These are phyloP conservation scores for Petaurus breviceps DNA, from an alignment of 2,113 vertebrate genomes.

Conservation along the genomic window DNA sequence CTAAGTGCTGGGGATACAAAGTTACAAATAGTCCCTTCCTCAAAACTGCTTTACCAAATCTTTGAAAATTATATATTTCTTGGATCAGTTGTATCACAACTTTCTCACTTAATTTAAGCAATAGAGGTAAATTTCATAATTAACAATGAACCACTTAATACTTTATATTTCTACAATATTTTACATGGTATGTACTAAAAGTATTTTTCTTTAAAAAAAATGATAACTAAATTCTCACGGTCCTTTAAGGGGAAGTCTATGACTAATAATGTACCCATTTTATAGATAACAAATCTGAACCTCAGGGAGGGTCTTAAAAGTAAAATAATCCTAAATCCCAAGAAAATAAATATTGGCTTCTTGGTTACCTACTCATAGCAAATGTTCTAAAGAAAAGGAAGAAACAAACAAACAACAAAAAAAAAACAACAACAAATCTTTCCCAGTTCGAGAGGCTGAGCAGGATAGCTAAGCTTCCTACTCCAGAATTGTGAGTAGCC, in stretches of 20 bases:
- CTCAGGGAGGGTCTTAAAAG: background rate
- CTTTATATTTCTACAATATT: conserved; percentile 58
- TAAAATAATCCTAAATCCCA: background rate
- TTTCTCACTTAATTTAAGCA: conserved; percentile 61
- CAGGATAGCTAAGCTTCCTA: background rate
- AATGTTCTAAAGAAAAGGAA: background rate
- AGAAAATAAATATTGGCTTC: background rate
- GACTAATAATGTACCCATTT: background rate
- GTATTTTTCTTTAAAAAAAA: conserved; percentile 58
- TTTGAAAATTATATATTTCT: conserved; percentile 57
- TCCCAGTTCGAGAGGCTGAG: conserved; percentile 13
- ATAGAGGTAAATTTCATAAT: conserved; percentile 53
- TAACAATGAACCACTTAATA: conserved; percentile 49
- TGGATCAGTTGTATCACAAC: conserved; percentile 45
- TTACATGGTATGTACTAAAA: conserved; percentile 43
- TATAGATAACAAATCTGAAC: background rate
- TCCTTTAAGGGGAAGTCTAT: background rate
- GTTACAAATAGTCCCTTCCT: background rate
- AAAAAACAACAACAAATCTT: no score
- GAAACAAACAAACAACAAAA: background rate
- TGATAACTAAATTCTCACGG: conserved; percentile 30
- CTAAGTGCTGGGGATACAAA: background rate
- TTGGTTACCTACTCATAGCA: background rate
- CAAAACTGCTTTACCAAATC: background rate
- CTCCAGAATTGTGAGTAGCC: background rate